Percentiles rank a stretch among this genome's conserved stretches.
Evolutionary conservation across 2,888 invertebrate species (phyloP).

Genomic region (Lycocerus yunnanus): DNA sequence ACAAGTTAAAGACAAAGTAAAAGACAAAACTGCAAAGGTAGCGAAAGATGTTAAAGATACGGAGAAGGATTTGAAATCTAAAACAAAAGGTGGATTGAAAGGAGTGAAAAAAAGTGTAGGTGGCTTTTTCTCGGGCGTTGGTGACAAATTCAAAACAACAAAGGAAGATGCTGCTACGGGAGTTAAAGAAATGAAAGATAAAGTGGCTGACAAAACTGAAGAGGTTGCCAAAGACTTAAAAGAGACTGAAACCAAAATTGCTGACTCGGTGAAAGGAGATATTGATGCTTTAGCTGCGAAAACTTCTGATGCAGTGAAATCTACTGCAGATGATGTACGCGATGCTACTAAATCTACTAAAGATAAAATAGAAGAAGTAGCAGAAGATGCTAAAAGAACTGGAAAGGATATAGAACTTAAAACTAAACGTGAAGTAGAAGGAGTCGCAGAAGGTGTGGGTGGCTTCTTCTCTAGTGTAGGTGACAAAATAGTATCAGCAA

Average conservation of each 20-base stretch:
- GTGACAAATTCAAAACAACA: background rate
- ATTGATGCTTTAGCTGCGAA: slow-evolving; percentile 22
- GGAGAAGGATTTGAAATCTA: background rate
- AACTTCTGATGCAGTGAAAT: slow-evolving; percentile 27
- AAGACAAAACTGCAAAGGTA: slow-evolving; percentile 13
- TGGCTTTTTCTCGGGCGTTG: background rate
- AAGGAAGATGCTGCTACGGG: background rate
- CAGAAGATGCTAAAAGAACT: background rate
- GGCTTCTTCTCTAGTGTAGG: background rate
- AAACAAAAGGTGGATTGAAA: background rate
- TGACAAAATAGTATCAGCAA: background rate
- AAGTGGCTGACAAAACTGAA: background rate
- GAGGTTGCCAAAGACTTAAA: background rate
- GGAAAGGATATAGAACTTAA: slow-evolving; percentile 15
- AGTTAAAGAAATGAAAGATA: background rate
- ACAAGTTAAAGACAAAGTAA: slow-evolving; percentile 15
- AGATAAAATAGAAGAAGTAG: slow-evolving; percentile 27
- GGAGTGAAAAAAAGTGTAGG: background rate
- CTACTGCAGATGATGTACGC: slow-evolving; percentile 9
- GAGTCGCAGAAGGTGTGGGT: background rate
- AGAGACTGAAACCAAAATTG: slow-evolving; percentile 23
- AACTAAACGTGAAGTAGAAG: background rate
- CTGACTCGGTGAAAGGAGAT: background rate
- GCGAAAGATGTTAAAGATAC: background rate
- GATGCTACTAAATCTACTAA: slow-evolving; percentile 25